Conservation (phyloP, 2,113 vertebrate genomes). For the Macquaria ambigua region DNA sequence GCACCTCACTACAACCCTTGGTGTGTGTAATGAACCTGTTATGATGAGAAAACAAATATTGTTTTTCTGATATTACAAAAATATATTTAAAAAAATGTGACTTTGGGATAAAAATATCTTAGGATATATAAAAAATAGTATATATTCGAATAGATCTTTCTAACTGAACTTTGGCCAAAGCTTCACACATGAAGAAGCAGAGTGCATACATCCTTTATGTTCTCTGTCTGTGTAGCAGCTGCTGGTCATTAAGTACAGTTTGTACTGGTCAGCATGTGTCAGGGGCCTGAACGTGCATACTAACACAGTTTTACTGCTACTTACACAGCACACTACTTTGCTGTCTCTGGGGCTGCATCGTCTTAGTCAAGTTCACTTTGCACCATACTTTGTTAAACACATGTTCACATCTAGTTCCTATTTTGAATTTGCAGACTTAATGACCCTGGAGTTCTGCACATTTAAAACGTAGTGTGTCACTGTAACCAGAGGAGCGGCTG, state of each 20-base stretch:
- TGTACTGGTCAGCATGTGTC: slow-evolving; percentile 41
- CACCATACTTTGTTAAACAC: slow-evolving; percentile 30
- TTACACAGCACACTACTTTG: background rate
- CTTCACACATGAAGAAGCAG: background rate
- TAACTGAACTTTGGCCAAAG: background rate
- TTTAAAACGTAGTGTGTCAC: background rate
- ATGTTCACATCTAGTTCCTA: slow-evolving; percentile 17
- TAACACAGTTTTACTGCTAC: background rate
- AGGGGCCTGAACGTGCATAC: slow-evolving; percentile 1
- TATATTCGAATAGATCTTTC: background rate
- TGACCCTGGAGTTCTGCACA: background rate
- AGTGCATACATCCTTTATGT: background rate
- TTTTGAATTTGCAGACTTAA: slow-evolving; percentile 20
- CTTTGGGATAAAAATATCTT: background rate
- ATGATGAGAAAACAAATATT: background rate
- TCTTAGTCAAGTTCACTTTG: slow-evolving; percentile 27
- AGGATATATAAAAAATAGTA: background rate
- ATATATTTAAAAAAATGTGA: too few relatives aligned
- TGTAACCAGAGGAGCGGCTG: slow-evolving; percentile 5
- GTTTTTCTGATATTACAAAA: background rate
- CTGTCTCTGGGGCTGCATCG: slow-evolving; percentile 11
- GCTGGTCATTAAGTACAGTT: slow-evolving; percentile 2
- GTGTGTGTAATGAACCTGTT: background rate
- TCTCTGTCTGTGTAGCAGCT: background rate
- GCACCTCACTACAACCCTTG: too few relatives aligned